phyloP scores from a whole-genome alignment of 2,113 vertebrate species.

The Aptenodytes forsteri region DNA sequence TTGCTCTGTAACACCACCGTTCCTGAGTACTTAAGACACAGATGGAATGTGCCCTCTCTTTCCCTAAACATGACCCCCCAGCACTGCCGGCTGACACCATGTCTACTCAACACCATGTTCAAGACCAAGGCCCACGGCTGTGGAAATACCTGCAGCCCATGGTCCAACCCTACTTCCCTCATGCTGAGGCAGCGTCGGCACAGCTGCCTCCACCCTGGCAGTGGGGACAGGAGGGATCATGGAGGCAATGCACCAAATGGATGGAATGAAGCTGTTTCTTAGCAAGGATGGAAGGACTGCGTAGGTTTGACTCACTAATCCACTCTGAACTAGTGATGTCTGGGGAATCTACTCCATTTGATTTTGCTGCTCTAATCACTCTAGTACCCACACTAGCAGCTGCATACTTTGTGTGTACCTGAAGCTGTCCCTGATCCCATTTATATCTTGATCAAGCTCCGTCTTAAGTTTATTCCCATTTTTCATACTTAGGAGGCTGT shows the following conservation, averaged over 20 bases:
- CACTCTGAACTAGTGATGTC: background rate
- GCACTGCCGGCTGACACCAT: background rate
- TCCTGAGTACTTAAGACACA: background rate
- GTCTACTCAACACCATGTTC: background rate
- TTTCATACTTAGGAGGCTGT: background rate
- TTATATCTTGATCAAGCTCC: background rate
- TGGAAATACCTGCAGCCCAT: background rate
- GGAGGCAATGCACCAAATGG: background rate
- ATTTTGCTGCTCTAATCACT: background rate
- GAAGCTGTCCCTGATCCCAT: background rate
- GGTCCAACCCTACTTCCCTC: background rate
- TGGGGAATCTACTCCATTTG: background rate
- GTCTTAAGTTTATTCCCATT: background rate
- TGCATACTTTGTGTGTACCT: background rate
- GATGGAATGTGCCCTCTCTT: background rate
- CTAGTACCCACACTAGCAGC: background rate
- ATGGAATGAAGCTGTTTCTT: background rate
- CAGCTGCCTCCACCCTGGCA: background rate
- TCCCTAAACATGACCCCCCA: background rate
- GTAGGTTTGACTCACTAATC: background rate
- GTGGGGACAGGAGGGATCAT: background rate
- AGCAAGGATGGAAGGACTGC: background rate
- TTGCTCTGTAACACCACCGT: background rate
- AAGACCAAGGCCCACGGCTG: background rate
- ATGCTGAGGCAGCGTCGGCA: fast-evolving